These are phyloP conservation scores for Zenarchopterus dispar DNA, from an alignment of 2,797 vertebrate species.

Conservation along the genomic window DNA sequence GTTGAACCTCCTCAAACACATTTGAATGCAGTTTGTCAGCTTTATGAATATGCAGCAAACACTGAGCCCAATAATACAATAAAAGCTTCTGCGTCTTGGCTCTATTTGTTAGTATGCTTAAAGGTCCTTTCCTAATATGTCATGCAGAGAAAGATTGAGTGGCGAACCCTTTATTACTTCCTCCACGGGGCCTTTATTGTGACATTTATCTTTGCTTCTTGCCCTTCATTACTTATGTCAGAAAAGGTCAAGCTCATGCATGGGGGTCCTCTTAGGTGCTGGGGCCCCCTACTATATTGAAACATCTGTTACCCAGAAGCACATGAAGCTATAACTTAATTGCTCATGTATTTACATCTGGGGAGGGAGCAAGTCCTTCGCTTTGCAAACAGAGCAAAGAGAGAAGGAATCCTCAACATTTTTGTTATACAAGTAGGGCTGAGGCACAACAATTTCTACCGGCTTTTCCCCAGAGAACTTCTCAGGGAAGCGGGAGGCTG, in stretches of 20 bases:
- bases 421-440: neutral
- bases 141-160: neutral
- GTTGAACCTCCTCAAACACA: neutral
- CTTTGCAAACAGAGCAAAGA: neutral
- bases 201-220: slow-evolving; percentile 57
- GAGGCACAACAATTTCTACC: neutral
- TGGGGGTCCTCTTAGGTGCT: slow-evolving; percentile 41
- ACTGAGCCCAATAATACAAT: neutral
- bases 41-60: neutral
- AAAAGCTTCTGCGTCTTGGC: slow-evolving; percentile 1
- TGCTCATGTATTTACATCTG: slow-evolving; percentile 14
- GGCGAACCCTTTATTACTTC: slow-evolving; percentile 43
- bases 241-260: slow-evolving; percentile 63
- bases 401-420: slow-evolving; percentile 18
- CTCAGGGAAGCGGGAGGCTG: neutral
- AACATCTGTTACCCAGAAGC: slow-evolving; percentile 37
- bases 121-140: slow-evolving; percentile 18
- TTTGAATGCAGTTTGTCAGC: neutral
- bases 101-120: slow-evolving; percentile 16
- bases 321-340: slow-evolving; percentile 27
- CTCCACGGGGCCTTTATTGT: slow-evolving; percentile 48
- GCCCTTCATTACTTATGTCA: slow-evolving; percentile 60
- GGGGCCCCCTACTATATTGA: slow-evolving; percentile 4
- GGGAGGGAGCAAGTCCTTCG: slow-evolving; percentile 8
- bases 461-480: slow-evolving; percentile 13